Evolutionary conservation across 2,888 invertebrate genomes (phyloP).

Genomic region (Cephus rjabovi): DNA sequence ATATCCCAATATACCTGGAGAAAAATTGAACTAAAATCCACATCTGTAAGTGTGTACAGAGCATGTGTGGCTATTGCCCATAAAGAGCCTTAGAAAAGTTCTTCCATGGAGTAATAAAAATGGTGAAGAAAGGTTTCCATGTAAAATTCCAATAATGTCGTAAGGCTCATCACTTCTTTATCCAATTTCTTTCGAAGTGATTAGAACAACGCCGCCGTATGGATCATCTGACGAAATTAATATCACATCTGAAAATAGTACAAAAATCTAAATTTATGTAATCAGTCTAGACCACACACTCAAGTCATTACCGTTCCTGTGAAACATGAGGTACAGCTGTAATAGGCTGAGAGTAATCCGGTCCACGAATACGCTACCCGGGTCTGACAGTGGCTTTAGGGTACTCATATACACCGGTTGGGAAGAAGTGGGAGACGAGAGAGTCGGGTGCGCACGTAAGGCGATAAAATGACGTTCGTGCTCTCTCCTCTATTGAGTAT

Average conservation of each 20-base stretch:
- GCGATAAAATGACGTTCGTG: constrained; percentile 52
- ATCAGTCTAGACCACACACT: not conserved
- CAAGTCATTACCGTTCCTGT: not conserved
- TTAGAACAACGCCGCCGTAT: not conserved
- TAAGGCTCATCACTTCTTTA: not conserved
- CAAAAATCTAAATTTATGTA: not conserved
- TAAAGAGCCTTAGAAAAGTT: not conserved
- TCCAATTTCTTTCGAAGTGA: not conserved
- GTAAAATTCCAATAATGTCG: not conserved
- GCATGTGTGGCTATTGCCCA: not conserved
- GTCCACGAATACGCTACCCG: not conserved
- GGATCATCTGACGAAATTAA: not conserved
- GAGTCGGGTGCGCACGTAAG: constrained; percentile 16
- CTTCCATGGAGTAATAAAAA: not conserved
- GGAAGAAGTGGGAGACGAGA: constrained; percentile 16
- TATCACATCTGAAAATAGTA: not conserved
- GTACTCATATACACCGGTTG: not conserved
- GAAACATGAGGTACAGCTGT: not conserved
- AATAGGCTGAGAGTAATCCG: not conserved
- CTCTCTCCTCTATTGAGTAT: constrained; percentile 45
- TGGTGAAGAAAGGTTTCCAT: not conserved
- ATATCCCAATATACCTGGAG: not conserved
- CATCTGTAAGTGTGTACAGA: not conserved
- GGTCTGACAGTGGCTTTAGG: not conserved
- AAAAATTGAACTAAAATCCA: not conserved